These are phyloP conservation scores for Nothoprocta pentlandii DNA, from an alignment of 2,113 vertebrate species.

Conservation along the genomic window DNA sequence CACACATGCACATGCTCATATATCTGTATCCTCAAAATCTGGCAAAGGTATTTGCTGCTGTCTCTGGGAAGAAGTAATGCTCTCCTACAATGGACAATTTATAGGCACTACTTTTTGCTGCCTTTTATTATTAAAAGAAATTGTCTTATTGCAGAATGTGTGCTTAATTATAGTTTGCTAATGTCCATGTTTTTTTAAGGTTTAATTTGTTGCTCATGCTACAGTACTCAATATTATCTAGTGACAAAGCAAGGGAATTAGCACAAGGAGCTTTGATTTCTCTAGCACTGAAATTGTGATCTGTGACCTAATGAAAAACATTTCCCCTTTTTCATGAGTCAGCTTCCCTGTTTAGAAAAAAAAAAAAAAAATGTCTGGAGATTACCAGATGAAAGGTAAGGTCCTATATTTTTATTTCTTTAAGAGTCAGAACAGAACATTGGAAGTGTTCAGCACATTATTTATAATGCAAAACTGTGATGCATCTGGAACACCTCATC, in stretches of 20 bases:
- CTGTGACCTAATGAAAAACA: not conserved
- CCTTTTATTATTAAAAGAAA: slow-evolving; percentile 41
- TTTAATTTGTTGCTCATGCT: slow-evolving; percentile 52
- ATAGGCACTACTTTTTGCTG: slow-evolving; percentile 37
- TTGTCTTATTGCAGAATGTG: slow-evolving; percentile 31
- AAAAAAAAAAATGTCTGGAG: not conserved
- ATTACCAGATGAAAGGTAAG: slow-evolving; percentile 18
- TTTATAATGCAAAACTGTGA: not conserved
- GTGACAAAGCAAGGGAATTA: slow-evolving; percentile 46
- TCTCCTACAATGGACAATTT: slow-evolving; percentile 11
- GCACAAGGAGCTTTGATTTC: slow-evolving; percentile 29
- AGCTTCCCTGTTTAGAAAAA: not conserved
- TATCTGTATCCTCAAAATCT: slow-evolving; percentile 52
- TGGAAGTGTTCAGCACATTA: not conserved
- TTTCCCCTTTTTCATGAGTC: slow-evolving; percentile 48
- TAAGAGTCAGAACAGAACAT: not conserved
- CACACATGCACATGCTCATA: not conserved
- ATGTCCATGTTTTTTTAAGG: slow-evolving; percentile 47
- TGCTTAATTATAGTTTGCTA: slow-evolving; percentile 52
- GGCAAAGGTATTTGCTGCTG: slow-evolving; percentile 37
- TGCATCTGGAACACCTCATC: slow-evolving; percentile 5
- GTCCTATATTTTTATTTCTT: slow-evolving; percentile 26
- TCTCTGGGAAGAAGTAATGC: slow-evolving; percentile 40
- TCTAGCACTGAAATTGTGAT: slow-evolving; percentile 27
- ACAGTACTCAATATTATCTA: slow-evolving; percentile 9